A percentile compares a stretch with the other conserved stretches of the same genome.
Evolutionary conservation across 1,140 invertebrate genomes (phyloP).

Genomic region (Drosophila nannoptera): DNA sequence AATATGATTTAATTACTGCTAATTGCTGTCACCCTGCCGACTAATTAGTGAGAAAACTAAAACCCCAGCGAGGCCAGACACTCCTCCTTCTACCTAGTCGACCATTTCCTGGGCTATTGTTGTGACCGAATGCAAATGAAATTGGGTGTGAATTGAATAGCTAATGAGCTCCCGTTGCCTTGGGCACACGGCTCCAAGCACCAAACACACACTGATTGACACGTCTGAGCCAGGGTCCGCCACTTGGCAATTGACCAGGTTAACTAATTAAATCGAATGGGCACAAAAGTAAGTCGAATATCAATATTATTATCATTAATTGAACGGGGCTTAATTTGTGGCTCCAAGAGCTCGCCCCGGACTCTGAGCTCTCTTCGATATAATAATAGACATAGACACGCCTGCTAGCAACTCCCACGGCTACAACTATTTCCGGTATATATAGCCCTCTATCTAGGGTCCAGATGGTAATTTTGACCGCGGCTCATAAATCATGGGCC

Average conservation of each 20-base stretch:
- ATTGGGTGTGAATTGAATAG: constrained; percentile 43
- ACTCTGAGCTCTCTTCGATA: too few species aligned
- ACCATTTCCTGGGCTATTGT: not conserved
- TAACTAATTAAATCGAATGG: not conserved
- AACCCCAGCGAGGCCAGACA: not conserved
- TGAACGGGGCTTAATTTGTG: too few species aligned
- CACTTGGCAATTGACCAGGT: constrained; percentile 4
- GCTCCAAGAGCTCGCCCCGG: too few species aligned
- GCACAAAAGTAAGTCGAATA: too few species aligned
- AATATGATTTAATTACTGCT: constrained; percentile 74
- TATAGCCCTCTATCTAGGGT: not conserved
- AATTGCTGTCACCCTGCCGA: constrained; percentile 48
- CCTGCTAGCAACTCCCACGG: not conserved
- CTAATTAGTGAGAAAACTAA: constrained; percentile 55
- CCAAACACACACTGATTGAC: constrained; percentile 15
- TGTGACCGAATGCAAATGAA: constrained; percentile 30
- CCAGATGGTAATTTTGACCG: not conserved
- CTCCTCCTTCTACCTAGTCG: not conserved
- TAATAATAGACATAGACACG: not conserved
- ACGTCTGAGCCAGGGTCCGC: not conserved
- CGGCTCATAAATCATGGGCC: constrained; percentile 13
- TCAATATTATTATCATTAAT: too few species aligned
- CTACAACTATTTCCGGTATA: constrained; percentile 11
- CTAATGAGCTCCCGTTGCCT: constrained; percentile 21
- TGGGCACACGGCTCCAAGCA: not conserved